These are phyloP conservation scores for Atethmia centrago DNA, from an alignment of 2,888 invertebrate species.

Conservation along the genomic window DNA sequence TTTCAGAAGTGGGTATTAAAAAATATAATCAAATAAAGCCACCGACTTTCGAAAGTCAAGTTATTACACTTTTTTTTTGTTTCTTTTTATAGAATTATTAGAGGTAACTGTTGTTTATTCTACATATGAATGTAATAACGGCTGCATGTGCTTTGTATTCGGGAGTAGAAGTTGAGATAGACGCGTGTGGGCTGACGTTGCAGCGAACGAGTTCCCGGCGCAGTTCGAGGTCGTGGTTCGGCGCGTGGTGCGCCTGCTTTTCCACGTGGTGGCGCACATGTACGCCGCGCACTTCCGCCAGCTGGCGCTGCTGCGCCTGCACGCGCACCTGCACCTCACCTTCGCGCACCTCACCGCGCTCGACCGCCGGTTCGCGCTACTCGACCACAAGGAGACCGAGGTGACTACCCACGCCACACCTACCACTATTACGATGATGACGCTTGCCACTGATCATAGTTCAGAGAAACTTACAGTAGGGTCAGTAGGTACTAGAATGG, in stretches of 20 bases:
- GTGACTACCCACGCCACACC: constrained; percentile 39
- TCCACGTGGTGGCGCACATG: constrained; percentile 99
- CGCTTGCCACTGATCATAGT: background rate
- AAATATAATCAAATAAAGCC: background rate
- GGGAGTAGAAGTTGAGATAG: background rate
- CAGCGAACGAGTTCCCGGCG: constrained; percentile 98
- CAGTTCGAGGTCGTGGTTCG: constrained; percentile 98
- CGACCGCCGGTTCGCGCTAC: constrained; percentile 96
- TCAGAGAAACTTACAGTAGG: background rate
- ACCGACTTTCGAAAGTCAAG: background rate
- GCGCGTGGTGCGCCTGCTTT: constrained; percentile 98
- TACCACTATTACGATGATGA: too few species aligned
- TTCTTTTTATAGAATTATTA: background rate
- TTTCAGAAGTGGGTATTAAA: background rate
- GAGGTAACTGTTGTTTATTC: too few species aligned
- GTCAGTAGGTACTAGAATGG: background rate
- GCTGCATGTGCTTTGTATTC: background rate
- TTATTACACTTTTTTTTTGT: background rate
- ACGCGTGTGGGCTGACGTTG: constrained; percentile 49
- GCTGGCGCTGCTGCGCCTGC: constrained; percentile 97
- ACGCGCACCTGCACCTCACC: constrained; percentile 99
- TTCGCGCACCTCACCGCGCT: constrained; percentile 98
- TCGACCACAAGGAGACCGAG: constrained; percentile 99
- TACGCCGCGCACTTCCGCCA: constrained; percentile 99
- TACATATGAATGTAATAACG: background rate